phyloP scores from a whole-genome alignment of 2,113 vertebrate genomes.

The Carlito syrichta region DNA sequence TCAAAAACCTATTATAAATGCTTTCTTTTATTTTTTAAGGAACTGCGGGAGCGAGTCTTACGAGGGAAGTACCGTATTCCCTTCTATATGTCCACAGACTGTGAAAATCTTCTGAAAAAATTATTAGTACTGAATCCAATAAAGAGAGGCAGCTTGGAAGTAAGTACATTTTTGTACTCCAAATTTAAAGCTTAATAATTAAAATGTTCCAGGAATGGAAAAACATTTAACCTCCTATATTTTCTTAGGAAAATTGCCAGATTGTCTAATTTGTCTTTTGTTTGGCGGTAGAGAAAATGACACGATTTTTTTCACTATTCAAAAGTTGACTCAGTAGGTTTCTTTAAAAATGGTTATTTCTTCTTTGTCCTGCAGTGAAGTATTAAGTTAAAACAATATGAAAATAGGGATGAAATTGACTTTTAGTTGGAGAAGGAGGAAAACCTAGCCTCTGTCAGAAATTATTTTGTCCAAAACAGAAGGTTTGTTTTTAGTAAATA shows the following conservation, averaged over 20 bases:
- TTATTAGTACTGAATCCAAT: conserved; percentile 95
- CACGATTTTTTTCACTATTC: neutral
- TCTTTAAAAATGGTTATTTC: neutral
- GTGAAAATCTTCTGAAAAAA: conserved; percentile 98
- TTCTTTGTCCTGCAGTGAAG: neutral
- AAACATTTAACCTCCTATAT: neutral
- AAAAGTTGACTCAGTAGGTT: neutral
- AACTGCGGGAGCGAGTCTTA: conserved; percentile 94
- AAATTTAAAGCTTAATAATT: neutral
- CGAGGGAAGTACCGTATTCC: conserved; percentile 98
- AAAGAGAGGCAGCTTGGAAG: conserved; percentile 96
- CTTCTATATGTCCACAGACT: conserved; percentile 99
- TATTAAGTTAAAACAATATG: neutral
- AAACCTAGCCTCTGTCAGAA: neutral
- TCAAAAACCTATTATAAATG: neutral
- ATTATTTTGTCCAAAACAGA: neutral
- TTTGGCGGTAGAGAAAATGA: neutral
- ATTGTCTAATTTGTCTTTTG: neutral
- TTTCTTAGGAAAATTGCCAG: neutral
- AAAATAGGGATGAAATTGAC: neutral
- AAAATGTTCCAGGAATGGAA: neutral
- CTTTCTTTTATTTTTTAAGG: conserved; percentile 79
- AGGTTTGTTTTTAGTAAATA: neutral
- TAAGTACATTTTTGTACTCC: conserved; percentile 73
- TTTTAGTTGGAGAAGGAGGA: neutral